These are phyloP conservation scores for Prionchulus punctatus DNA, from an alignment of 2,888 invertebrate genomes.

Conservation along the genomic window DNA sequence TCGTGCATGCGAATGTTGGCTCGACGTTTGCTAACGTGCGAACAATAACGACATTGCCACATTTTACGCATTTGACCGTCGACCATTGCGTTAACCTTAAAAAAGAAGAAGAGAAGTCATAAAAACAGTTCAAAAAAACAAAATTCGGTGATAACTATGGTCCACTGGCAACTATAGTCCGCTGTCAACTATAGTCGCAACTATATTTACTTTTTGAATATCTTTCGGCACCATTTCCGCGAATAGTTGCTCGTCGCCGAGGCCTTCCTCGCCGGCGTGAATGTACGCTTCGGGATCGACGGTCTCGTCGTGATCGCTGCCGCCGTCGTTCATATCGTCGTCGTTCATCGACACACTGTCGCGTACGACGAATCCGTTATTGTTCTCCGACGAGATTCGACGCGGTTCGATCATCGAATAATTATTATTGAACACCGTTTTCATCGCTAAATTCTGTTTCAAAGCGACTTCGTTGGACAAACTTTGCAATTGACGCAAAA, in stretches of 20 bases:
- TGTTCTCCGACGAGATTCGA: too few relatives aligned
- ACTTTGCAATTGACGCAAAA: too few relatives aligned
- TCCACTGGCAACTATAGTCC: neutral
- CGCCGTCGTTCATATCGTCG: neutral
- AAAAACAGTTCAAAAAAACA: neutral
- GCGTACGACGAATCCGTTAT: too few relatives aligned
- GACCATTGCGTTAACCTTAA: neutral
- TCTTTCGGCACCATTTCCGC: neutral
- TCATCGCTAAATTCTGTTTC: neutral
- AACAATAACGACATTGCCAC: conserved; percentile 66
- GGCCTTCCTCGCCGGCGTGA: conserved; percentile 8
- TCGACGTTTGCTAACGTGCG: conserved; percentile 62
- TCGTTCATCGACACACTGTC: too few relatives aligned
- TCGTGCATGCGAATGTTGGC: conserved; percentile 59
- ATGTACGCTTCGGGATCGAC: conserved; percentile 5
- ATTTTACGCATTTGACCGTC: conserved; percentile 28
- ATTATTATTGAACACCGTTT: too few relatives aligned
- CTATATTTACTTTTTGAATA: conserved; percentile 8
- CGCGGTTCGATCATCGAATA: too few relatives aligned
- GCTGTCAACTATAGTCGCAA: neutral
- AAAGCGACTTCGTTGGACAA: neutral
- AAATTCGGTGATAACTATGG: neutral
- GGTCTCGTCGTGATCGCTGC: neutral
- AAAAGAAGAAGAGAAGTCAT: neutral
- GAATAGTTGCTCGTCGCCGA: conserved; percentile 2